Evolutionary conservation across 2,797 vertebrate genomes (phyloP).

Genomic region (Enteromius treurensis): DNA sequence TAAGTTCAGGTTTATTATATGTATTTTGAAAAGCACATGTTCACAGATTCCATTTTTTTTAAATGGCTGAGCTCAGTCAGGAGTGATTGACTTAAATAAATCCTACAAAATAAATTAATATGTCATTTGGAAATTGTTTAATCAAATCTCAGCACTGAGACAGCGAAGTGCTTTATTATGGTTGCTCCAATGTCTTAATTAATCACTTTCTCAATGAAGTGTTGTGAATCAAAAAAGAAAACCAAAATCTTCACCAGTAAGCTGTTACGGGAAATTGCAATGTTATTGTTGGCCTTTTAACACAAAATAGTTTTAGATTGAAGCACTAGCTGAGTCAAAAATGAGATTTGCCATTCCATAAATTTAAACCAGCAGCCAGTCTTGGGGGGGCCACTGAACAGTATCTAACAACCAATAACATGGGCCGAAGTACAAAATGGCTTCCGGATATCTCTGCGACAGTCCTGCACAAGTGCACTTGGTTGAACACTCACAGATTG

Average conservation of each 20-base stretch:
- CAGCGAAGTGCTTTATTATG: neutral
- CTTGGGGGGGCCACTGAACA: neutral
- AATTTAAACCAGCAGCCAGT: neutral
- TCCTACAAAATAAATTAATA: neutral
- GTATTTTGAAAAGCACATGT: neutral
- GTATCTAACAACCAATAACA: slow-evolving; percentile 13
- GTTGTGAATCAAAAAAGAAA: neutral
- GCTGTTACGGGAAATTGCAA: neutral
- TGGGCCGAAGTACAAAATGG: slow-evolving; percentile 22
- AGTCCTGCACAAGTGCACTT: slow-evolving; percentile 12
- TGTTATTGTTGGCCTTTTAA: neutral
- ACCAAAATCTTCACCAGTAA: neutral
- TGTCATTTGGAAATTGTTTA: neutral
- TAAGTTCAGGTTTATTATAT: neutral
- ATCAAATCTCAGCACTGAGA: neutral
- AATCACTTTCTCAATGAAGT: slow-evolving; percentile 10
- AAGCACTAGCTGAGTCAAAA: neutral
- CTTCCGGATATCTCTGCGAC: slow-evolving; percentile 22
- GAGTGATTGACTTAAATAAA: neutral
- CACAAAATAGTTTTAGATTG: neutral
- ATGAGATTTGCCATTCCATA: neutral
- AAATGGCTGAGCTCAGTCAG: neutral
- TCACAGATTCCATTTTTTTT: neutral
- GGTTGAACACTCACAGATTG: slow-evolving; percentile 4
- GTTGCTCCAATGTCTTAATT: neutral